Evolutionary conservation across 2,797 vertebrate genomes (phyloP), one percentile per base, ranked within the genome.

Genomic region (Ctenosaura bakeri): DNA sequence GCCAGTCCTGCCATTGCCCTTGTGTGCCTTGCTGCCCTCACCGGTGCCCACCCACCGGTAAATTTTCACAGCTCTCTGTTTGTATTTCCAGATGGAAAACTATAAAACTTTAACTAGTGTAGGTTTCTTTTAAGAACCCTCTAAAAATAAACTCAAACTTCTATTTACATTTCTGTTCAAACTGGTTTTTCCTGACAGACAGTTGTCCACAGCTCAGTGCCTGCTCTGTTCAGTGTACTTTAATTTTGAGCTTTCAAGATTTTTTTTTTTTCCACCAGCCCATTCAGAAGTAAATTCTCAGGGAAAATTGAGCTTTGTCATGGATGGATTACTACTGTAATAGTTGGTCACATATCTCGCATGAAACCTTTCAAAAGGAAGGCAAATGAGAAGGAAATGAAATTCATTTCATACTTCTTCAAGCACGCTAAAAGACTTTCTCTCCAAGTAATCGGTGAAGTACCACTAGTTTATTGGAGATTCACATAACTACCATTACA

Each of bases 261-360:
- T 98, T 35, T 85, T 59, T 32, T 42, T 66, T 2, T 77, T 86
- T 97, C 96, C 95, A 95, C 97, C 97, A 97, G 96, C 96, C 97
- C 97, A 97, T 97, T 98, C 97, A 97, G 97, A 98, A 98, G 97
- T 98, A 98, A 98, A 98, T 98, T 98, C 98, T 98, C 97, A 96
- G 98, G 98, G 98, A 98, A 98, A 99, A 99, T 99, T 99, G 98
- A 99, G 98, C 98, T 98, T 98, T 98, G 98, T 99, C 99, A 99
- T 99, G 98, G 98, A 98, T 99, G 98, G 98, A 99, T 99, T 99
- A 99, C 97, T 98, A 97, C 98, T 98, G 98, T 99, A 99, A 99
- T 99, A 98, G 98, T 98, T 98, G 98, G 98, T 98, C 98, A 99
- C 98, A 98, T 98, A 99, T 98, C 98, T 99, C 97, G 97, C 98